These are phyloP conservation scores for Serinus canaria DNA, from an alignment of 2,113 vertebrate genomes.

Conservation along the genomic window DNA sequence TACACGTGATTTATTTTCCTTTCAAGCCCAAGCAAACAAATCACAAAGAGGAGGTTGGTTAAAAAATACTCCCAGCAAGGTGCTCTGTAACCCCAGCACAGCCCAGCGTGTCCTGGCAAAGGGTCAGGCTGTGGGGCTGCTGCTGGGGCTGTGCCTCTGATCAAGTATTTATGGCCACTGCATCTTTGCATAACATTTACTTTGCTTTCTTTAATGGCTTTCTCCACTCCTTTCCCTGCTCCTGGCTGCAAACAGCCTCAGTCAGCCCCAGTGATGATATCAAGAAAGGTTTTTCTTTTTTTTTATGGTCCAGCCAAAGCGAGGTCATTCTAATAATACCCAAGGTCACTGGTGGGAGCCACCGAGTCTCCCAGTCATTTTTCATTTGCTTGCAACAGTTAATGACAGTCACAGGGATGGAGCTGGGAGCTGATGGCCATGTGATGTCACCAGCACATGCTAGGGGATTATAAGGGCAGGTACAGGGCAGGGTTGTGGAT, in stretches of 20 bases:
- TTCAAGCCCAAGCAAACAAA: not conserved
- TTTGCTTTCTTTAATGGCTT: constrained; percentile 59
- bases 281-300: constrained; percentile 71
- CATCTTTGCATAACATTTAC: constrained; percentile 73
- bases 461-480: constrained; percentile 84
- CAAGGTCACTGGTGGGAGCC: constrained; percentile 84
- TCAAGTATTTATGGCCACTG: constrained; percentile 76
- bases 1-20: not conserved
- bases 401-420: constrained; percentile 84
- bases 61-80: not conserved
- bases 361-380: constrained; percentile 86
- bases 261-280: constrained; percentile 76
- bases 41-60: not conserved
- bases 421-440: constrained; percentile 81
- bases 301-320: constrained; percentile 82
- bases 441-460: constrained; percentile 86
- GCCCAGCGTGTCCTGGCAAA: constrained; percentile 26
- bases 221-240: not conserved
- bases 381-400: constrained; percentile 85
- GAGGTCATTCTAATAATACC: constrained; percentile 88
- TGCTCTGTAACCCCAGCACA: constrained; percentile 32
- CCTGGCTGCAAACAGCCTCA: not conserved
- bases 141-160: constrained; percentile 62
- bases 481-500: constrained; percentile 81
- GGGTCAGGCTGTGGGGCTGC: constrained; percentile 48